Evolutionary conservation across 2,797 vertebrate species (phyloP).

Genomic region (Anguilla obscura): DNA sequence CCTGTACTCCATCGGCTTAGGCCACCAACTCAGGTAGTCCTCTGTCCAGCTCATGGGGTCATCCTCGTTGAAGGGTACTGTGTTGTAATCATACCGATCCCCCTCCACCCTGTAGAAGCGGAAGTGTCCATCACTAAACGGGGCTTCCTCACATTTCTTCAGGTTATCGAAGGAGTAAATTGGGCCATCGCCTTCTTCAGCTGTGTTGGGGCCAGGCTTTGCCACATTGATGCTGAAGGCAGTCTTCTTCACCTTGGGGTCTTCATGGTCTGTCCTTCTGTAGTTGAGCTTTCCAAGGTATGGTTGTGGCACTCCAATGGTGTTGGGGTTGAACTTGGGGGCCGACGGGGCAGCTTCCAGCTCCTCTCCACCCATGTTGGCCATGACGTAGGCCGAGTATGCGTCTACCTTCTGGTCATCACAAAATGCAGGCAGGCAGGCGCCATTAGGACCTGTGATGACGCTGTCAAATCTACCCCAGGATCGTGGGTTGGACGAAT

Average conservation of each 20-base stretch:
- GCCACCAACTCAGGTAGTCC: conserved; percentile 98
- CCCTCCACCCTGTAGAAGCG: conserved; percentile 94
- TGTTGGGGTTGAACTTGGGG: conserved; percentile 88
- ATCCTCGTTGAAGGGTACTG: conserved; percentile 92
- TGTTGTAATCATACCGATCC: conserved; percentile 92
- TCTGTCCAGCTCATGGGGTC: conserved; percentile 97
- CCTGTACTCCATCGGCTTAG: conserved; percentile 94
- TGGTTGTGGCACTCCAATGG: conserved; percentile 88
- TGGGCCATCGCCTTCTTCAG: conserved; percentile 90
- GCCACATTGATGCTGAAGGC: conserved; percentile 93
- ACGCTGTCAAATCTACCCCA: conserved; percentile 97
- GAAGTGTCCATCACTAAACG: conserved; percentile 86
- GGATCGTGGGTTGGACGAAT: conserved; percentile 88
- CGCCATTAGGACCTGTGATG: conserved; percentile 86
- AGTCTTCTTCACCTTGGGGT: conserved; percentile 86
- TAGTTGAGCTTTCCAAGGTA: conserved; percentile 91
- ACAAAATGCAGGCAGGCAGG: conserved; percentile 94
- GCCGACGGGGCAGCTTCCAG: conserved; percentile 87
- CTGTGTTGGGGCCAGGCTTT: conserved; percentile 83
- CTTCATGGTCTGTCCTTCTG: conserved; percentile 86
- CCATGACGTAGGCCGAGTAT: conserved; percentile 88
- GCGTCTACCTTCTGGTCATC: conserved; percentile 87
- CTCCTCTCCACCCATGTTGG: conserved; percentile 92
- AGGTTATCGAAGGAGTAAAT: conserved; percentile 89
- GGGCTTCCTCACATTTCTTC: conserved; percentile 88